Evolutionary conservation across 2,888 invertebrate species (phyloP).

Genomic region (Cantharis rustica): DNA sequence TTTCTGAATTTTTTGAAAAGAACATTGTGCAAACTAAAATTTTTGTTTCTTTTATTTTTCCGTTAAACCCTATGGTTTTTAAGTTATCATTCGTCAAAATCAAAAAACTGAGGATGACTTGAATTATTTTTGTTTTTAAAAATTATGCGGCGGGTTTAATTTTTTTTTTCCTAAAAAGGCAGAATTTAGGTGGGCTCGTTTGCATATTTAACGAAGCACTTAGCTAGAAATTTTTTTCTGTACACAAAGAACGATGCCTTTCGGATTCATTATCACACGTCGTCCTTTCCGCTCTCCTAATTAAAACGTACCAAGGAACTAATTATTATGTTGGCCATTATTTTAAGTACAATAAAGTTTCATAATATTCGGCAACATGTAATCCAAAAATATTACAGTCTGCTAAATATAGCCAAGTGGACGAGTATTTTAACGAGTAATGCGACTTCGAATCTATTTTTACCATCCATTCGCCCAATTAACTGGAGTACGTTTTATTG

Average conservation of each 20-base stretch:
- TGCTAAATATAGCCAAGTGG: conserved; percentile 4
- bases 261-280: background rate
- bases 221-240: background rate
- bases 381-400: conserved; percentile 5
- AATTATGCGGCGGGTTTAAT: background rate
- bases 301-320: background rate
- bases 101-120: background rate
- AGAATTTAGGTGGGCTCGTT: background rate
- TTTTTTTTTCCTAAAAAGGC: background rate
- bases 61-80: background rate
- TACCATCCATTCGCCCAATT: conserved; percentile 18
- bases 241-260: background rate
- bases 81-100: background rate
- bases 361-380: background rate
- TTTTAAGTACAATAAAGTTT: background rate
- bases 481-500: background rate
- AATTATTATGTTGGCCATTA: background rate
- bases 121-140: background rate
- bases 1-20: background rate
- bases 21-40: background rate
- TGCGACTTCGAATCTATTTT: conserved; percentile 18
- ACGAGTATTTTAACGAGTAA: conserved; percentile 9
- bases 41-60: background rate
- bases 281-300: background rate
- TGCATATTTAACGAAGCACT: background rate